Evolutionary conservation across 2,888 invertebrate genomes (phyloP), one percentile per base, ranked within the genome.

Genomic region (Aspidiotus destructor): DNA sequence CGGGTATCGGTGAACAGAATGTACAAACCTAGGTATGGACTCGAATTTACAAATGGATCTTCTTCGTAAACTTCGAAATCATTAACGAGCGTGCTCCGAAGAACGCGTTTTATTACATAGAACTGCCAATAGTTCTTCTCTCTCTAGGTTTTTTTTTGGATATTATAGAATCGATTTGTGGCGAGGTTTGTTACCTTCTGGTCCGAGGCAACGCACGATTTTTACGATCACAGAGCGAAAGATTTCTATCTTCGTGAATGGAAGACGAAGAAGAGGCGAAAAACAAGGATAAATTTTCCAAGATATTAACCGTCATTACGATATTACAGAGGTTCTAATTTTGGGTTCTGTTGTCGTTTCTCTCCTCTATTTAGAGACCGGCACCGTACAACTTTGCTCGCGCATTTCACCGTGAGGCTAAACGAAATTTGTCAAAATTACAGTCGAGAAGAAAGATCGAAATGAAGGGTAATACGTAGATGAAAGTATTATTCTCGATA

Each of bases 191-290:
- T 28, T 48, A n/a, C n/a, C 11, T n/a, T 48, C 11, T 48, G 6
- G 48, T 48, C 48, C 48, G 48, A 48, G 48, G 48, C 48, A n/a
- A 48, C n/a, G n/a, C 48, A 48, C 48, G 48, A 48, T 48, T 48
- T 28, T 48, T 48, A 48, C 48, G 48, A 48, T 48, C 11, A 48
- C 11, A 48, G 48, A 13, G 28, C 28, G 28, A 13, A n/a, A 48
- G 48, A 48, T 48, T 48, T 6, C 6, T 48, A 48, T 48, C 48
- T 48, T 48, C 48, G 48, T 48, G 48, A n/a, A 48, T 48, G n/a
- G 6, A 48, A n/a, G 28, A 28, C 28, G 28, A 28, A 28, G 28
- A 28, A 28, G 28, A 28, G 28, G 28, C 28, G 28, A 28, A 28
- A 28, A 28, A 28, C 28, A 28, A 28, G 28, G 28, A 28, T 28